These are phyloP conservation scores for Gracilinanus agilis DNA, from an alignment of 2,113 vertebrate species.

Conservation along the genomic window DNA sequence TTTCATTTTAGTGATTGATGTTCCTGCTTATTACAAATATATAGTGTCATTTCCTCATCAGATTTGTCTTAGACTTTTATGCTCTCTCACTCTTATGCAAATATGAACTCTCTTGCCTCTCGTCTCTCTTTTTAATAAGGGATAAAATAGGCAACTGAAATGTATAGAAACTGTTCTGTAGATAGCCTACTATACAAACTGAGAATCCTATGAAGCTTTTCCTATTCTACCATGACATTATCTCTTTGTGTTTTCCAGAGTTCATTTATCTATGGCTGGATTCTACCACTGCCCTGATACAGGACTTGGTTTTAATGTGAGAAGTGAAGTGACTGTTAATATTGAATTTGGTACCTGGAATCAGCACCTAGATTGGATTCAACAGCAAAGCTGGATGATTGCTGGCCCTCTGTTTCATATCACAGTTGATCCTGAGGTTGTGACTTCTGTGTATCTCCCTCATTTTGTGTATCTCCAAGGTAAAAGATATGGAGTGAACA, in stretches of 20 bases:
- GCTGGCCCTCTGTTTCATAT: slow-evolving; percentile 67
- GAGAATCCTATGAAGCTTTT: not conserved
- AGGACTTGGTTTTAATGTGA: slow-evolving; percentile 52
- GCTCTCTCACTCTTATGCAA: not conserved
- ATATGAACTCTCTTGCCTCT: not conserved
- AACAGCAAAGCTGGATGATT: not conserved
- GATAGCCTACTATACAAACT: not conserved
- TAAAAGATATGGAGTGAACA: not conserved
- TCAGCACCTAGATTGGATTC: not conserved
- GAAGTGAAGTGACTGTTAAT: not conserved
- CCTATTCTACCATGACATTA: not conserved
- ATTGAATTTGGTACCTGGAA: slow-evolving; percentile 56
- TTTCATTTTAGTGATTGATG: not conserved
- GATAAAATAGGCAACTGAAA: not conserved
- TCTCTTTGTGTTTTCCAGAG: slow-evolving; percentile 42
- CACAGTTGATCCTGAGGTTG: fast-evolving
- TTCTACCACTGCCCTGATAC: slow-evolving; percentile 58
- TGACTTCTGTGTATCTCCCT: slow-evolving; percentile 51
- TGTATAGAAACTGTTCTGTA: not conserved
- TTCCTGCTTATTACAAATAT: not conserved
- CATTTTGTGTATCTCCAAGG: slow-evolving; percentile 69
- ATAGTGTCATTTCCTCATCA: not conserved
- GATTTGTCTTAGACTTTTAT: not conserved
- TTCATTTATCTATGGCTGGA: not conserved
- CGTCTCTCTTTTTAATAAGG: not conserved